A percentile compares a stretch with the other conserved stretches of the same genome.
Conservation (phyloP, 2,113 vertebrate genomes). For the Tor tambroides region DNA sequence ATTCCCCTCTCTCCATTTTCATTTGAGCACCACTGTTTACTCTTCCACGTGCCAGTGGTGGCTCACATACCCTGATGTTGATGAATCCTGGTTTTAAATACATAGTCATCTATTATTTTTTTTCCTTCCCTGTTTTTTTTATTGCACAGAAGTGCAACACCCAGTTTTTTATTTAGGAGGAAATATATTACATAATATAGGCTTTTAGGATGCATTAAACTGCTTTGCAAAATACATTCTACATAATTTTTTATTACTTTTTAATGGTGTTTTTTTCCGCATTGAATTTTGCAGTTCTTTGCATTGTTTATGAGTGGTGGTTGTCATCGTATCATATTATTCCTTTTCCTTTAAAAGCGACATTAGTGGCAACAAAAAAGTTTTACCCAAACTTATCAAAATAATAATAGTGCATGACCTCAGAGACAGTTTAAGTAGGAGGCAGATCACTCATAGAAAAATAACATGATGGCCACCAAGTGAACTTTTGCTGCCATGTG, state of each 20-base stretch:
- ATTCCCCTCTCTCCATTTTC: neutral
- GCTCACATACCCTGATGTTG: neutral
- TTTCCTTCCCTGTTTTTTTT: neutral
- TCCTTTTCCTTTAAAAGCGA: no score
- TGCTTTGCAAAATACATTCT: neutral
- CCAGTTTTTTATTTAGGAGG: neutral
- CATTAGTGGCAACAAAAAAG: neutral
- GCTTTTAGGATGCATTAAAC: neutral
- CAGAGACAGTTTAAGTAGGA: no score
- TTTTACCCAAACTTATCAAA: neutral
- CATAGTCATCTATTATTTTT: neutral
- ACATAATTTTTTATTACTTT: no score
- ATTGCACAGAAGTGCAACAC: neutral
- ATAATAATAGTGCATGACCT: neutral
- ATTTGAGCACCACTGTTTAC: neutral
- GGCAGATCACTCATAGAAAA: no score
- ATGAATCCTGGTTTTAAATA: neutral
- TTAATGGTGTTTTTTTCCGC: no score
- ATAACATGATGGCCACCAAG: no score
- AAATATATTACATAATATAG: neutral
- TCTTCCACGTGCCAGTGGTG: neutral
- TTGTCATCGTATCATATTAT: neutral
- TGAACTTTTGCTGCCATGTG: no score
- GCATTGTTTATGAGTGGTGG: neutral
- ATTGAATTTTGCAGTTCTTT: neutral